A percentile compares a stretch with the other conserved stretches of the same genome.
phyloP scores from a whole-genome alignment of 2,113 vertebrate species.

The Picathartes gymnocephalus region DNA sequence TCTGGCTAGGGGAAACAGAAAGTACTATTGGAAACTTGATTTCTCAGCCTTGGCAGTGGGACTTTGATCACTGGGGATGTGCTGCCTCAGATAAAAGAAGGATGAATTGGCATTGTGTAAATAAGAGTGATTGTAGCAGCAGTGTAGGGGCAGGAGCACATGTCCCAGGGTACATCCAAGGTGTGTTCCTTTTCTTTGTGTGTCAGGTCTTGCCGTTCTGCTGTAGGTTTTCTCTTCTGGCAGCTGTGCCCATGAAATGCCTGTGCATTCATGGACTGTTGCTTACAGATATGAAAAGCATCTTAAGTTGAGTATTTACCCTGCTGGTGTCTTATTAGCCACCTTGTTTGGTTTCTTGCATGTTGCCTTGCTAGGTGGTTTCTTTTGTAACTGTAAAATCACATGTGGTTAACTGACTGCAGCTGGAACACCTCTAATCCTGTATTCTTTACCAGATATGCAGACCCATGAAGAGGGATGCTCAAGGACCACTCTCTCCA shows the following conservation, averaged over 20 bases:
- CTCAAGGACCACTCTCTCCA: not conserved
- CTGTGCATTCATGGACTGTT: not conserved
- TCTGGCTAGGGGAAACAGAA: not conserved
- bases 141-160: fast-evolving
- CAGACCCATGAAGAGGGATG: not conserved
- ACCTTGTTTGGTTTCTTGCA: not conserved
- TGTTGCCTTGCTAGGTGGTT: not conserved
- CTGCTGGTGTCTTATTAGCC: not conserved
- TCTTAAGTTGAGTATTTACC: not conserved
- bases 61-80: not conserved
- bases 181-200: not conserved
- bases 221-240: not conserved
- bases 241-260: not conserved
- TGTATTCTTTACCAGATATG: not conserved
- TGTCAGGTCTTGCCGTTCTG: not conserved
- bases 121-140: not conserved
- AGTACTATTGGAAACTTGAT: not conserved
- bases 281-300: not conserved
- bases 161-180: fast-evolving
- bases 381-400: not conserved
- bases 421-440: not conserved
- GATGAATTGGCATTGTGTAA: not conserved
- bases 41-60: fast-evolving
- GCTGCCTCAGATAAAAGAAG: not conserved
- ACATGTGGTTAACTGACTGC: not conserved